Percentiles rank a stretch among this genome's conserved stretches.
Conservation (phyloP, 2,797 vertebrate genomes). For the Mastacembelus armatus region DNA sequence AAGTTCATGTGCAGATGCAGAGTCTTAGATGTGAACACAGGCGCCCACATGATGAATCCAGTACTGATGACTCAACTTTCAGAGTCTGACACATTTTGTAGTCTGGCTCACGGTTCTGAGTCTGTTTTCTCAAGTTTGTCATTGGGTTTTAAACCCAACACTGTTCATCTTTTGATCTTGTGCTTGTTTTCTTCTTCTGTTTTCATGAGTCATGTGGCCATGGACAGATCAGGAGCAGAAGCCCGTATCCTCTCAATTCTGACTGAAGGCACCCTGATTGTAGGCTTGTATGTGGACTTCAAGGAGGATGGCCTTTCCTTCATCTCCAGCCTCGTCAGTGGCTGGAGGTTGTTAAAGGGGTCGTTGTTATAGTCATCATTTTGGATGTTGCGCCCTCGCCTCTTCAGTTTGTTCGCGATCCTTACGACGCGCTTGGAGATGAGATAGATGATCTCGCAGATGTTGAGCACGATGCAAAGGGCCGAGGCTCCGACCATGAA, state of each 20-base stretch:
- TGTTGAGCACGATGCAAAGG: constrained; percentile 93
- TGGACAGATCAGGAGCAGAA: constrained; percentile 85
- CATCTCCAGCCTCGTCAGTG: constrained; percentile 8
- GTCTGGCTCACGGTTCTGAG: constrained; percentile 40
- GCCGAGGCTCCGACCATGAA: constrained; percentile 98
- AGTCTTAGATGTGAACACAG: constrained; percentile 43
- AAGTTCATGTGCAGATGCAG: constrained; percentile 26
- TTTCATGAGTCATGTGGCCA: constrained; percentile 26
- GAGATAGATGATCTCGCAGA: constrained; percentile 96
- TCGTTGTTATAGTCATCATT: constrained; percentile 54
- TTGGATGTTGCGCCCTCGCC: constrained; percentile 14
- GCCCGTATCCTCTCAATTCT: constrained; percentile 72
- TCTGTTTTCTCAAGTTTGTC: constrained; percentile 32
- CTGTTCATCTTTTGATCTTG: constrained; percentile 5
- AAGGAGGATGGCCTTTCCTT: constrained; percentile 74
- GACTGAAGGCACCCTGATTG: constrained; percentile 18
- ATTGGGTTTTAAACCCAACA: constrained; percentile 11
- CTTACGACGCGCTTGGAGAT: constrained; percentile 85
- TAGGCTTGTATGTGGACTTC: constrained; percentile 47
- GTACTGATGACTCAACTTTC: constrained; percentile 55
- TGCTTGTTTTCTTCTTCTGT: neutral
- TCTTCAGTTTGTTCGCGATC: constrained; percentile 60
- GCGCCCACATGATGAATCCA: constrained; percentile 48
- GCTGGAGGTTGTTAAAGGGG: constrained; percentile 75
- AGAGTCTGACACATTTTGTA: constrained; percentile 28